Base-by-base conservation (phyloP, 2,113 vertebrate genomes). In the Chiloscyllium plagiosum region DNA sequence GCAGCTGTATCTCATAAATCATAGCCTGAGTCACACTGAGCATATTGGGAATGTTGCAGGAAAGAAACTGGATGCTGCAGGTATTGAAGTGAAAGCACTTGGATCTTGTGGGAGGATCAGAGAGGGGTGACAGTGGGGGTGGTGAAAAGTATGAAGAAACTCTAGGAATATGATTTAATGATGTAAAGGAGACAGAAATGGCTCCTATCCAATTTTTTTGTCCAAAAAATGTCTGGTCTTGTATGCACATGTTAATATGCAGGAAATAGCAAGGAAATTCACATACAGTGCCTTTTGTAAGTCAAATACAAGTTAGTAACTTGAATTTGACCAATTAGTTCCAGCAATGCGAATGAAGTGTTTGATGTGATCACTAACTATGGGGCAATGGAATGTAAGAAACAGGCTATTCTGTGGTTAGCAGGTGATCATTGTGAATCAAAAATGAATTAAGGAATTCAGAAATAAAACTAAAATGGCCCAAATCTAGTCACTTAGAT, bases 281-380 rank as follows among this genome's bases (percentile, higher is more conserved):
- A 93, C 89, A 61, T 29, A 65, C 61, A 66, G 87, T n/a, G 29
- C 56, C 56, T 65, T 65, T 92, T 92, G 87, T 65, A n/a, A 92
- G 61, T 33, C 37, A 66, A 66, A 93, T 19, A n/a, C 61, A 93
- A 66, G 89, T 17, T n/a, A 37, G 89, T 37, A 66, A 93, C 33
- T 93, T 93, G 26, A n/a, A 29, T 92, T 93, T 93, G 61, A 93
- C 87, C 33, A 92, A 65, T 92, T 61, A 61, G 56, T 10, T 61
- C 33, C 87, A 65, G 65, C 61, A 68, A 22, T 66, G 33, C 65
- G 10, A 93, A 68, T 61, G 61, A 68, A 93, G 19, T 68, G 33
- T 66, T 92, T 92, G 29, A 17, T 33, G 37, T 92, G 33, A 92
- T 37, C 52, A 37, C 56, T 61, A 6, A 65, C 80, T 92, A 90